phyloP scores from a whole-genome alignment of 2,888 invertebrate species.

The Standfussiana lucernea region DNA sequence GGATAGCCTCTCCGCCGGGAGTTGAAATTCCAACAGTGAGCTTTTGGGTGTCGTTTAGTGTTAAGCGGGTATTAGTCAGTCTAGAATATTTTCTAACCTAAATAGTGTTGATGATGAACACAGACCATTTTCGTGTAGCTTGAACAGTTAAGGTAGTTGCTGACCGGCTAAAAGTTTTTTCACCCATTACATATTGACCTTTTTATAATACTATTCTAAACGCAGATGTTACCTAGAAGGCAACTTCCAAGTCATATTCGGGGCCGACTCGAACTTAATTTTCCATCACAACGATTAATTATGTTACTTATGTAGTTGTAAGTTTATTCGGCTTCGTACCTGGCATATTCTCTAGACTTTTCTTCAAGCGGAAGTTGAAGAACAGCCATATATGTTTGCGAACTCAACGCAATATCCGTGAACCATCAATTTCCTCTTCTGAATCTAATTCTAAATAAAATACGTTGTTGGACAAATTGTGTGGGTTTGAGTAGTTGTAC shows the following conservation, averaged over 20 bases:
- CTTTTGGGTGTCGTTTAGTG: background rate
- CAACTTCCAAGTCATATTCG: background rate
- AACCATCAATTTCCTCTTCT: conserved; percentile 51
- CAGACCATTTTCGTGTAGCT: too few species aligned
- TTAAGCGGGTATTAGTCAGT: conserved; percentile 3
- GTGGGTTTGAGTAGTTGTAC: conserved; percentile 1
- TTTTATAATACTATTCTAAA: background rate
- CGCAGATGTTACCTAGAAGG: background rate
- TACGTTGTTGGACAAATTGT: conserved; percentile 7
- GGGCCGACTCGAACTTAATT: background rate
- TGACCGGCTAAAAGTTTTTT: too few species aligned
- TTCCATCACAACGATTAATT: background rate
- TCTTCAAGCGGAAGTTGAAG: conserved; percentile 31
- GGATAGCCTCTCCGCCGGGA: too few species aligned
- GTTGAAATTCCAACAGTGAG: background rate
- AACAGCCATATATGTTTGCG: conserved; percentile 32
- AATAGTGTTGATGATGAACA: conserved; percentile 46
- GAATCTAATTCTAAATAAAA: conserved; percentile 32
- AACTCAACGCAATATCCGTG: conserved; percentile 53
- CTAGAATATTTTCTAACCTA: conserved; percentile 40
- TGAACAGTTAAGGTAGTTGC: too few species aligned
- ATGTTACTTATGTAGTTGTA: background rate
- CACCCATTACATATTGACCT: too few species aligned
- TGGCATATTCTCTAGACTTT: conserved; percentile 6
- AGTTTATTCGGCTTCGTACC: too few species aligned